These are phyloP conservation scores for Ochotona curzoniae DNA, from an alignment of 2,113 vertebrate genomes.

Conservation along the genomic window DNA sequence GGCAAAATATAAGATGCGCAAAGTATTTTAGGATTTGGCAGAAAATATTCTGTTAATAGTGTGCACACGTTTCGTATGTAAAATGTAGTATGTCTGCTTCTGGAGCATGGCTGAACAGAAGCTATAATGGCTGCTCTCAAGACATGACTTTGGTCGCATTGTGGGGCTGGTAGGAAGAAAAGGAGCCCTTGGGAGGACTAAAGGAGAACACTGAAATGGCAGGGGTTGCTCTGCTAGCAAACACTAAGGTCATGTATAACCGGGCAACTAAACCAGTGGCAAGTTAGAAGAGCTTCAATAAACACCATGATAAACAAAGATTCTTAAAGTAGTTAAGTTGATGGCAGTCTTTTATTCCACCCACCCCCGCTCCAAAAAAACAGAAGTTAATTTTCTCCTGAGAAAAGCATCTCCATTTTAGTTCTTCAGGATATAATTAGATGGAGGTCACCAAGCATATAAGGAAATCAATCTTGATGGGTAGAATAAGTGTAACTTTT, in stretches of 20 bases:
- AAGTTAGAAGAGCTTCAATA: background rate
- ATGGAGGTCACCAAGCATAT: too few species aligned
- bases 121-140: background rate
- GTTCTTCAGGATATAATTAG: background rate
- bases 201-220: conserved; percentile 5
- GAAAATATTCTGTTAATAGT: conserved; percentile 26
- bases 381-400: background rate
- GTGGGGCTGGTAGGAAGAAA: background rate
- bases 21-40: conserved; percentile 33
- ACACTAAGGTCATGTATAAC: background rate
- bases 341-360: background rate
- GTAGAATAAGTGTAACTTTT: background rate
- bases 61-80: background rate
- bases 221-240: background rate
- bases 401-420: conserved; percentile 15
- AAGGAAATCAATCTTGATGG: too few species aligned
- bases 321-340: background rate
- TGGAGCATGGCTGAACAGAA: background rate
- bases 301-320: background rate
- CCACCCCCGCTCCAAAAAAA: too few species aligned
- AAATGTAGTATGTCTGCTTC: conserved; percentile 20
- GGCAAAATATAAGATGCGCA: conserved; percentile 8
- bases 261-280: background rate
- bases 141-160: conserved; percentile 14
- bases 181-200: background rate